Percentiles rank a stretch among this genome's conserved stretches.
phyloP scores from a whole-genome alignment of 2,113 vertebrate genomes.

The Thamnaconus septentrionalis region DNA sequence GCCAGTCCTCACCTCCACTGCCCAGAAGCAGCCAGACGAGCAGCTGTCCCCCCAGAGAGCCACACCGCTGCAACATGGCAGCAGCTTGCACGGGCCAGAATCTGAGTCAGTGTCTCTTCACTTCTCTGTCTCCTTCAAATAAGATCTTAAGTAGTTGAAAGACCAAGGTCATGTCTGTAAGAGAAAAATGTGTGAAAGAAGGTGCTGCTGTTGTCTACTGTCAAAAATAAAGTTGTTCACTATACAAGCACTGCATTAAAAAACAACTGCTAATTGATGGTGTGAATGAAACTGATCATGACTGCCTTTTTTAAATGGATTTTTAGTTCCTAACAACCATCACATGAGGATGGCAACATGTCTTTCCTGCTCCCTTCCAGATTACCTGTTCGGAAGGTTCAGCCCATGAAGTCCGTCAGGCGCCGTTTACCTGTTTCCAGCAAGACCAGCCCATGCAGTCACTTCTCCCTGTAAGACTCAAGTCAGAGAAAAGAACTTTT shows the following conservation, averaged over 20 bases:
- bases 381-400: slow-evolving; percentile 39
- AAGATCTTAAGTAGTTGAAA: no score
- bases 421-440: slow-evolving; percentile 1
- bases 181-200: no score
- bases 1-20: slow-evolving; percentile 77
- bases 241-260: no score
- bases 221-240: no score
- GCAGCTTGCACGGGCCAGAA: slow-evolving; percentile 7
- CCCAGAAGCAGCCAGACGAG: slow-evolving; percentile 44
- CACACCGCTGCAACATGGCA: not conserved
- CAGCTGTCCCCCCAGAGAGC: not conserved
- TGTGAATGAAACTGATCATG: no score
- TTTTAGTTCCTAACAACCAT: no score
- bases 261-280: no score
- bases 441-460: slow-evolving; percentile 31
- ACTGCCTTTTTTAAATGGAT: not conserved
- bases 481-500: no score
- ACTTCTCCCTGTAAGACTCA: slow-evolving; percentile 61
- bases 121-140: no score
- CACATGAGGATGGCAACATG: not conserved
- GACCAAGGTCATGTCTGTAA: no score
- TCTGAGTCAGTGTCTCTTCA: slow-evolving; percentile 12
- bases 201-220: no score
- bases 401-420: slow-evolving; percentile 1
- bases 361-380: slow-evolving; percentile 34